Evolutionary conservation across 1,140 invertebrate species (phyloP).

Genomic region (Lepeophtheirus salmonis): DNA sequence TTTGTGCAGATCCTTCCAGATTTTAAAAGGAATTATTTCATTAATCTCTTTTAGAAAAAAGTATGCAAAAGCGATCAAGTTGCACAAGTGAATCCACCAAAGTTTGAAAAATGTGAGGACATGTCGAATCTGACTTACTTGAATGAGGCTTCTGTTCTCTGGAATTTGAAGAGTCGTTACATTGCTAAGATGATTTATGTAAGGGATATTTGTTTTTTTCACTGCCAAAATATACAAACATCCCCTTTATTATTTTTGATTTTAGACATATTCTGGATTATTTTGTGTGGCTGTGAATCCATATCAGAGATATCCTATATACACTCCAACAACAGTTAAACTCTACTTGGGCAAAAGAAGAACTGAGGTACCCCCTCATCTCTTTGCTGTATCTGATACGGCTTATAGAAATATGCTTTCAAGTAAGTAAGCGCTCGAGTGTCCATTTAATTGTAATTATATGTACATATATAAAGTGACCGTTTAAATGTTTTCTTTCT

Average conservation of each 20-base stretch:
- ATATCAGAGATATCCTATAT: constrained; percentile 98
- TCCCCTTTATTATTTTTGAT: background rate
- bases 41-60: constrained; percentile 34
- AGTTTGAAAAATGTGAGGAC: constrained; percentile 98
- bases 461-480: background rate
- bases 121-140: constrained; percentile 99
- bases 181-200: constrained; percentile 88
- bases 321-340: constrained; percentile 83
- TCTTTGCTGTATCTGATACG: constrained; percentile 98
- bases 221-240: background rate
- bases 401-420: constrained; percentile 99
- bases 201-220: constrained; percentile 34
- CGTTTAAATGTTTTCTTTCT: background rate
- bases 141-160: constrained; percentile 96
- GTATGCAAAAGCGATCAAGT: constrained; percentile 96
- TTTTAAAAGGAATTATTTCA: background rate
- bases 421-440: constrained; percentile 40
- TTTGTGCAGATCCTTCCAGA: too few relatives aligned
- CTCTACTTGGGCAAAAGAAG: constrained; percentile 96
- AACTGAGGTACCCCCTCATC: constrained; percentile 97
- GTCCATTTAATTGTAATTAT: background rate
- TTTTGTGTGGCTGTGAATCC: too few relatives aligned
- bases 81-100: constrained; percentile 95
- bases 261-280: constrained; percentile 97
- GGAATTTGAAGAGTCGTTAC: constrained; percentile 97